These are phyloP conservation scores for Catalaphyllia jardinei DNA, from an alignment of 64 coral and sea anemone species.

Conservation along the genomic window DNA sequence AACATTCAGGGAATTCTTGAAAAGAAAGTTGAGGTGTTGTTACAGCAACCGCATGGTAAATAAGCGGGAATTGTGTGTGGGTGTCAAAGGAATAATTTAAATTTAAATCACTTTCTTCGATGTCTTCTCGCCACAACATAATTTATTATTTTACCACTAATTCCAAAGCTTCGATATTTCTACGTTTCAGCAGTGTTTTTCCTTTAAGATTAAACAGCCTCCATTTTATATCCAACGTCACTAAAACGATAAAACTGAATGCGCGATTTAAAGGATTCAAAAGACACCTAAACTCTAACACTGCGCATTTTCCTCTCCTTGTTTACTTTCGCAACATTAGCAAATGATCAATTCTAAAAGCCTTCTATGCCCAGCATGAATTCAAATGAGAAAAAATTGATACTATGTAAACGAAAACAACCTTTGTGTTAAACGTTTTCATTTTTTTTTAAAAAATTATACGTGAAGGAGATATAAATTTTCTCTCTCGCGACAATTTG, in stretches of 20 bases:
- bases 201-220: too few relatives aligned
- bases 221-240: background rate
- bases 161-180: background rate
- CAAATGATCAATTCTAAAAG: background rate
- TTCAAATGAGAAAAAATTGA: background rate
- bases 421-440: background rate
- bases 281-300: background rate
- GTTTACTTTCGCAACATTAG: background rate
- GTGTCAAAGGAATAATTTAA: conserved; percentile 3
- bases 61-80: conserved; percentile 24
- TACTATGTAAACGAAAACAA: background rate
- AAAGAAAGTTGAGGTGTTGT: conserved; percentile 8
- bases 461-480: background rate
- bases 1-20: conserved; percentile 32
- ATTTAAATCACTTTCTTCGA: background rate
- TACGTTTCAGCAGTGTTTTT: too few relatives aligned
- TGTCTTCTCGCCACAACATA: background rate
- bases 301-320: background rate
- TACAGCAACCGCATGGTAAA: conserved; percentile 54
- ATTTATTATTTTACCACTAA: background rate
- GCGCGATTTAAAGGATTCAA: background rate
- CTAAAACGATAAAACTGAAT: background rate
- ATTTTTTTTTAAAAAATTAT: background rate
- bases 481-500: background rate
- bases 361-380: too few relatives aligned